Base-by-base conservation (phyloP, 2,797 vertebrate species). In the Eurystomus glaucurus region DNA sequence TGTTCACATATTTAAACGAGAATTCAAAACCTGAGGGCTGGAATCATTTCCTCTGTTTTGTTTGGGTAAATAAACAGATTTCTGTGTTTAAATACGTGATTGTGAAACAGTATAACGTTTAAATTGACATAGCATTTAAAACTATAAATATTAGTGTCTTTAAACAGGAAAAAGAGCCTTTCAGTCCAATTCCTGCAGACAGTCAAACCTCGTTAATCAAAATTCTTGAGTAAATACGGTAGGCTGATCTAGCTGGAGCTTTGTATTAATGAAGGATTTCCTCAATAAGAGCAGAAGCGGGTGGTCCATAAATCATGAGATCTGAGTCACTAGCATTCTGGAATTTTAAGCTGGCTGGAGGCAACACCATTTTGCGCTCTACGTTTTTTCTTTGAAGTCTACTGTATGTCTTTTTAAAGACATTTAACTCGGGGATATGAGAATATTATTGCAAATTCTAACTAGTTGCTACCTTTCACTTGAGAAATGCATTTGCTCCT, bases 1-100 rank as follows among this genome's bases (percentile, higher is more conserved):
- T 97, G 98, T 98, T 98, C 98, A 98, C 98, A 92, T 97, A 98
- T 98, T 98, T 98, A 98, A 98, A 98, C 84, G 94, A 98, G 98
- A 98, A 97, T 98, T 98, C 92, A 97, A 98, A 98, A 98, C 93
- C 93, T 95, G 98, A 98, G 98, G 98, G 98, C 98, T 98, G 98
- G 98, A 98, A 98, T 98, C 78, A 98, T 98, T 98, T 98, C 98
- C 97, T 98, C 98, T 98, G 98, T 98, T 98, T 98, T 97, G 98
- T 98, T 98, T 98, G 98, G 98, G 98, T 98, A 98, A 98, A 98
- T 98, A 98, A 98, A 98, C 97, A 98, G 95, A 98, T 98, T 98
- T 98, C 98, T 98, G 98, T 98, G 98, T 98, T 98, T 98, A 98
- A 98, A 97, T 95, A 95, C 84, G 91, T 95, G 81, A 96, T 94